Percentiles rank a stretch among this genome's conserved stretches.
Conservation (phyloP, 2,797 vertebrate species). For the Picus viridis region DNA sequence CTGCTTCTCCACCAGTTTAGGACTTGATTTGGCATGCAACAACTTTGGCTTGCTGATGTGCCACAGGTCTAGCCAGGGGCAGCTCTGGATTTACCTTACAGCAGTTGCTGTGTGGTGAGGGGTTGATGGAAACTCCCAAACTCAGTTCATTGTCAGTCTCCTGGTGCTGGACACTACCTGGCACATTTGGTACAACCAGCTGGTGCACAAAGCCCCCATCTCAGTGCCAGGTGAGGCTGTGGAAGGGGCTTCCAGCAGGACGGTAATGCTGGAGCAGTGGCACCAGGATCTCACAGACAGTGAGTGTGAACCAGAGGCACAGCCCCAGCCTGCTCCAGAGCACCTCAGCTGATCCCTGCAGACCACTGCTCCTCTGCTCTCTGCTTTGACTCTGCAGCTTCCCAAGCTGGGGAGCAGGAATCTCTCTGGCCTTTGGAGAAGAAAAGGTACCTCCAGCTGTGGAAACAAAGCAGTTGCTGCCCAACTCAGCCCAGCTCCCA, state of each 20-base stretch:
- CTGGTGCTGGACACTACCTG: neutral
- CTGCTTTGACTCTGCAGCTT: neutral
- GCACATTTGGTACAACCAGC: neutral
- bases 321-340: neutral
- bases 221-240: neutral
- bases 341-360: neutral
- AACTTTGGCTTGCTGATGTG: neutral
- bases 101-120: rapidly evolving
- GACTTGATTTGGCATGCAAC: neutral
- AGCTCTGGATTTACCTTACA: neutral
- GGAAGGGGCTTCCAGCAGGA: neutral
- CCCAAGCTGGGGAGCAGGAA: neutral
- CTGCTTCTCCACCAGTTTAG: neutral
- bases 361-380: neutral
- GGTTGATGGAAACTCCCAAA: neutral
- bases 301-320: neutral
- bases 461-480: no score
- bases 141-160: neutral
- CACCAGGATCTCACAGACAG: neutral
- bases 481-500: no score
- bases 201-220: no score
- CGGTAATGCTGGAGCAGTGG: neutral
- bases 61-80: neutral
- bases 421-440: neutral
- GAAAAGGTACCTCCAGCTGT: no score